phyloP scores from a whole-genome alignment of 2,888 invertebrate genomes.

The Ophioninae sp. region DNA sequence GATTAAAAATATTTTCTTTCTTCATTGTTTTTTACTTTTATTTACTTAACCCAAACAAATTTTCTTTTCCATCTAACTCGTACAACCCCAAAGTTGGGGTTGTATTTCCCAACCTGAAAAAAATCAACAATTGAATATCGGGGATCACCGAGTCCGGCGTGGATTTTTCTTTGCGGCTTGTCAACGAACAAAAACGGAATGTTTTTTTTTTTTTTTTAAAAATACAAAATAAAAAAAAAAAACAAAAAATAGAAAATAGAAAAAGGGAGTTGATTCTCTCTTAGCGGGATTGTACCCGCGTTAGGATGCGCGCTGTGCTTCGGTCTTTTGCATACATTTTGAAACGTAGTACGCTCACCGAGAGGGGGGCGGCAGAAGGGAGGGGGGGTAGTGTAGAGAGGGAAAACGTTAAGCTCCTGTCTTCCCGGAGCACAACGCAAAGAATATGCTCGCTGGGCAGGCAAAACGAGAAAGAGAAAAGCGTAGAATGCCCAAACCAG shows the following conservation, averaged over 20 bases:
- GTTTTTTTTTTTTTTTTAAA: too few species aligned
- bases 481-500: background rate
- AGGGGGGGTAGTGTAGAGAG: constrained; percentile 13
- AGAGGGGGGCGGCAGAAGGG: constrained; percentile 15
- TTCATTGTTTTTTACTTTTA: too few species aligned
- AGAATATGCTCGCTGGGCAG: constrained; percentile 74
- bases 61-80: too few species aligned
- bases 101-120: too few species aligned
- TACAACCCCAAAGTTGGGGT: too few species aligned
- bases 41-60: too few species aligned
- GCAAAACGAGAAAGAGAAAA: constrained; percentile 60
- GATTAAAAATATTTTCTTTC: too few species aligned
- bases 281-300: constrained; percentile 74
- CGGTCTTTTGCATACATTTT: constrained; percentile 80
- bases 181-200: constrained; percentile 12
- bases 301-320: constrained; percentile 79
- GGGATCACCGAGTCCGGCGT: too few species aligned
- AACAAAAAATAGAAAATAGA: constrained; percentile 30
- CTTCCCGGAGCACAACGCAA: constrained; percentile 63
- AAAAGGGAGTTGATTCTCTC: constrained; percentile 67
- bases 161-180: constrained; percentile 9
- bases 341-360: constrained; percentile 74
- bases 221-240: constrained; percentile 43
- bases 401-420: constrained; percentile 40
- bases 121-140: too few species aligned